These are phyloP conservation scores for Rattus rattus DNA, from an alignment of 2,113 vertebrate genomes.

Conservation along the genomic window DNA sequence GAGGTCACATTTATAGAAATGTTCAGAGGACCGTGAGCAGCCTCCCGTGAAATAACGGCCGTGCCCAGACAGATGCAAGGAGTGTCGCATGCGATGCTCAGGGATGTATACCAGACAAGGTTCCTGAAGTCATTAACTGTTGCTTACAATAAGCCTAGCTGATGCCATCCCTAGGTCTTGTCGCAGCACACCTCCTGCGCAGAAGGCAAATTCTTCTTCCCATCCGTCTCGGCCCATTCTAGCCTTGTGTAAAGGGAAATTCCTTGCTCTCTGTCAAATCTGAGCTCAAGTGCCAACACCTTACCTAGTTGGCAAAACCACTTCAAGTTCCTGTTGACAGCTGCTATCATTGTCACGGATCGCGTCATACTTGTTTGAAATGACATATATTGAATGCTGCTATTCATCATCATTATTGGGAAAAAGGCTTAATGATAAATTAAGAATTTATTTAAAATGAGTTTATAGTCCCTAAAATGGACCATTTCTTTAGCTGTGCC, in stretches of 20 bases:
- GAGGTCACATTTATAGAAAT: neutral
- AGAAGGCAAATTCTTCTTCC: neutral
- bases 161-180: neutral
- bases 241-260: neutral
- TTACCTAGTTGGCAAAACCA: conserved; percentile 2
- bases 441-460: conserved; percentile 31
- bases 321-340: neutral
- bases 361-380: neutral
- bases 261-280: rapidly evolving
- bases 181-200: neutral
- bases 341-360: neutral
- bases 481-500: conserved; percentile 19
- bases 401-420: neutral
- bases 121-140: neutral
- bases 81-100: neutral
- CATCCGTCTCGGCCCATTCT: neutral
- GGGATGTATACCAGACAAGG: neutral
- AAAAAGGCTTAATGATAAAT: neutral
- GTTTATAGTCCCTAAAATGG: neutral
- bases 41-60: neutral
- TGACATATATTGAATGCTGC: neutral
- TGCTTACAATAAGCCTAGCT: neutral
- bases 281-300: neutral
- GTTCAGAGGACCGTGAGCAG: neutral
- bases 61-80: neutral